A percentile compares a stretch with the other conserved stretches of the same genome.
Evolutionary conservation across 1,140 invertebrate species (phyloP).

Genomic region (Sitodiplosis mosellana): DNA sequence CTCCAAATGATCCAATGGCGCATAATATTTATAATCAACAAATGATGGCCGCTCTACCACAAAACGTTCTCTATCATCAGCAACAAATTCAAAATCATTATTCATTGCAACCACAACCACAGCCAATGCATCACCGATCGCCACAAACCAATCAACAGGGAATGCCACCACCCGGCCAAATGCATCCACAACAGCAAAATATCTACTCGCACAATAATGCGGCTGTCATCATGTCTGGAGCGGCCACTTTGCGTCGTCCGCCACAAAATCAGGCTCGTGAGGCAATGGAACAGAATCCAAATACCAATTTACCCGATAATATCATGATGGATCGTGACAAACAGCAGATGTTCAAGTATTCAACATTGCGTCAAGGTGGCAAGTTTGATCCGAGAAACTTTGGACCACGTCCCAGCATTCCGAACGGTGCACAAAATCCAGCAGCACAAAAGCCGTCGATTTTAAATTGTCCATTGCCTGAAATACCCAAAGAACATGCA

Average conservation of each 20-base stretch:
- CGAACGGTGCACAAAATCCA: neutral
- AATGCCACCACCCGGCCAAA: neutral
- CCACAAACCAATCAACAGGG: constrained; percentile 10
- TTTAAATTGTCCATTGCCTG: constrained; percentile 22
- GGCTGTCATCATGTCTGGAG: neutral
- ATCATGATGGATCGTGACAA: constrained; percentile 24
- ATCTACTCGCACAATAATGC: neutral
- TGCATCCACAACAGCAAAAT: neutral
- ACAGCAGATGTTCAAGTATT: constrained; percentile 24
- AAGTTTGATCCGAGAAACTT: constrained; percentile 20
- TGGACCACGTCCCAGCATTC: no score
- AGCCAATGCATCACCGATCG: constrained; percentile 14
- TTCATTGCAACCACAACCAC: constrained; percentile 5
- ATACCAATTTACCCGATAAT: constrained; percentile 13
- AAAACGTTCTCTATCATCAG: neutral
- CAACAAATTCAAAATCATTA: neutral
- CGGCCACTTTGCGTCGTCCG: neutral
- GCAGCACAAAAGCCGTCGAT: constrained; percentile 21
- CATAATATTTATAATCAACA: no score
- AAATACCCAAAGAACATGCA: constrained; percentile 23
- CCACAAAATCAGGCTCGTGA: constrained; percentile 1
- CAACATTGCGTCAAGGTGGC: constrained; percentile 21
- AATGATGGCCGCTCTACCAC: no score
- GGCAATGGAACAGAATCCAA: constrained; percentile 13
- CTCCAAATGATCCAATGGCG: no score